A percentile compares a stretch with the other conserved stretches of the same genome.
These are phyloP conservation scores for Metridium senile DNA, from an alignment of 92 coral and sea anemone species.

Conservation along the genomic window DNA sequence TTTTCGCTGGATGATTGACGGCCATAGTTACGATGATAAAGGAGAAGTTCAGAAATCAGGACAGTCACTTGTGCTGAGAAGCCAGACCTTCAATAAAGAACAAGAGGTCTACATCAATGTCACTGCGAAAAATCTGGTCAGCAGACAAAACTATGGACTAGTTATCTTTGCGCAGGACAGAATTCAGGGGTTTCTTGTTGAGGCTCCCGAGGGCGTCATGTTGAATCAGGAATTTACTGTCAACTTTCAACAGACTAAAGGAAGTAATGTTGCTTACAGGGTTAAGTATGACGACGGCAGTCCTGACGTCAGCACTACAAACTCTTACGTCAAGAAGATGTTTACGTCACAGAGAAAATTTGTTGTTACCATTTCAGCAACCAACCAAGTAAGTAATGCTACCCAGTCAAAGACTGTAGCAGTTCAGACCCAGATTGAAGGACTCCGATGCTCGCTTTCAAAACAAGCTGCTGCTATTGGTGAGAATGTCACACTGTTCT, in stretches of 20 bases:
- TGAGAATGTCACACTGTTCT: conserved; percentile 23
- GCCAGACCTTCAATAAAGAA: conserved; percentile 42
- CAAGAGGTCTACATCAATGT: conserved; percentile 57
- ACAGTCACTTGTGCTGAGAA: conserved; percentile 22
- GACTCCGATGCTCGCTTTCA: conserved; percentile 32
- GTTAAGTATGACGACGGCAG: conserved; percentile 65
- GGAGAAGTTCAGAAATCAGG: conserved; percentile 28
- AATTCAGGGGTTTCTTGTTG: conserved; percentile 65
- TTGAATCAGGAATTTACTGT: conserved; percentile 42
- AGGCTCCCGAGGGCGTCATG: conserved; percentile 35
- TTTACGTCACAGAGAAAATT: conserved; percentile 31
- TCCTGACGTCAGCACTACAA: conserved; percentile 42
- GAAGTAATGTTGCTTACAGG: conserved; percentile 67
- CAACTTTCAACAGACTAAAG: conserved; percentile 37
- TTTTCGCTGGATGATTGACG: conserved; percentile 50
- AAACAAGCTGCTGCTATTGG: conserved; percentile 28
- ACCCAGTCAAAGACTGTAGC: conserved; percentile 30
- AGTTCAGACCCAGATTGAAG: conserved; percentile 60
- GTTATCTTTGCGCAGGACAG: conserved; percentile 58
- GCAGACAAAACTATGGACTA: conserved; percentile 47
- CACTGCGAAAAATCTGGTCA: conserved; percentile 64
- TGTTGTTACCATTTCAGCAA: conserved; percentile 50
- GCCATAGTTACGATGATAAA: conserved; percentile 31
- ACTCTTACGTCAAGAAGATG: conserved; percentile 24
- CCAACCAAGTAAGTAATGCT: conserved; percentile 54